Evolutionary conservation across 1,140 invertebrate species (phyloP).

Genomic region (Tetramorium simillimum): DNA sequence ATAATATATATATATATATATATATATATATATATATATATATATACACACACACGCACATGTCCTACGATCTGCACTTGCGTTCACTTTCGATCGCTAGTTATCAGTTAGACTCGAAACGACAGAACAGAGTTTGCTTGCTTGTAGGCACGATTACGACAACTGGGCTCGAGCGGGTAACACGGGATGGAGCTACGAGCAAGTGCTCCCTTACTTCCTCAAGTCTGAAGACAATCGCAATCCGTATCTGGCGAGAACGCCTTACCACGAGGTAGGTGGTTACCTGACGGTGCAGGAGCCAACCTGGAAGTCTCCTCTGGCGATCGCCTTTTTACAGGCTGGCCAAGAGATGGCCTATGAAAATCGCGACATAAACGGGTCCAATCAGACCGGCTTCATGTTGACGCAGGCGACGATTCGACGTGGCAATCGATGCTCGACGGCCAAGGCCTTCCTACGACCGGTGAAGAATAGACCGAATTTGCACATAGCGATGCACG

Average conservation of each 20-base stretch:
- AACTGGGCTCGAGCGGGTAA: conserved; percentile 95
- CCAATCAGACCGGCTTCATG: conserved; percentile 94
- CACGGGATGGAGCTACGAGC: conserved; percentile 95
- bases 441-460: conserved; percentile 94
- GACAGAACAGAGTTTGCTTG: conserved; percentile 29
- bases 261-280: conserved; percentile 92
- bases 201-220: conserved; percentile 94
- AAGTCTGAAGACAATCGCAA: conserved; percentile 96
- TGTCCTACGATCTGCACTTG: no score
- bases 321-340: conserved; percentile 93
- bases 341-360: conserved; percentile 93
- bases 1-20: no score
- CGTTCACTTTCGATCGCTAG: neutral
- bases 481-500: conserved; percentile 92
- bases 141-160: conserved; percentile 93
- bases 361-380: conserved; percentile 93
- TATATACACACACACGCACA: neutral
- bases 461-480: conserved; percentile 92
- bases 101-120: neutral
- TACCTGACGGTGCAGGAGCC: conserved; percentile 94
- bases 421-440: conserved; percentile 94
- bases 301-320: conserved; percentile 92
- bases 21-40: no score
- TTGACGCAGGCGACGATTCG: conserved; percentile 94
- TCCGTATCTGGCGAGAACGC: conserved; percentile 90